Conservation (phyloP, 2,888 invertebrate genomes). For the Stenoptilia bipunctidactyla region DNA sequence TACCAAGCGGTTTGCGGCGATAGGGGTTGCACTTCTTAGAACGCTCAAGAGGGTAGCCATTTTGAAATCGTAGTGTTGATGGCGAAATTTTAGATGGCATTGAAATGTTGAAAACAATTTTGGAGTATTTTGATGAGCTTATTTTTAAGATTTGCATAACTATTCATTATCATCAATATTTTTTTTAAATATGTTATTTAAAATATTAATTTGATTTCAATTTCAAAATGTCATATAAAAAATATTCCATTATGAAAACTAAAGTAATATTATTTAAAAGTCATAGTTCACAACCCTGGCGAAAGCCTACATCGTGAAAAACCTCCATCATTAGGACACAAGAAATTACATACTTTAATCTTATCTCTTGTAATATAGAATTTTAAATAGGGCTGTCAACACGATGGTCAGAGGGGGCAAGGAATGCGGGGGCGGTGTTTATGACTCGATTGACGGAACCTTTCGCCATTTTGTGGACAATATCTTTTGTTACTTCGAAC, state of each 20-base stretch:
- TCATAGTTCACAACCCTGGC: constrained; percentile 40
- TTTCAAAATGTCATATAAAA: too few relatives aligned
- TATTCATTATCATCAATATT: too few relatives aligned
- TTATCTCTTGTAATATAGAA: constrained; percentile 67
- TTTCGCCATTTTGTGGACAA: constrained; percentile 27
- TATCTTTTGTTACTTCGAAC: constrained; percentile 23
- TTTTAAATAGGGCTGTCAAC: constrained; percentile 59
- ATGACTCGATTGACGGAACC: constrained; percentile 37
- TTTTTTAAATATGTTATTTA: too few relatives aligned
- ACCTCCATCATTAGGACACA: constrained; percentile 49
- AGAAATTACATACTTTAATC: constrained; percentile 72
- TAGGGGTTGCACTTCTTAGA: constrained; percentile 51
- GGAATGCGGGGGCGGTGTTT: constrained; percentile 24
- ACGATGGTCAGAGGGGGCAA: constrained; percentile 19
- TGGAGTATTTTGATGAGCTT: too few relatives aligned
- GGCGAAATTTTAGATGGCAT: not conserved
- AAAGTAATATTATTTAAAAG: too few relatives aligned
- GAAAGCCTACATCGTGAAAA: constrained; percentile 37
- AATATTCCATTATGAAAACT: too few relatives aligned
- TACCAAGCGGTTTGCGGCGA: constrained; percentile 40
- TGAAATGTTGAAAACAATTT: too few relatives aligned
- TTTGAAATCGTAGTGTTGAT: constrained; percentile 15
- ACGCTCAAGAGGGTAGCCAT: constrained; percentile 46
- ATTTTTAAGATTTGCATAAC: too few relatives aligned
- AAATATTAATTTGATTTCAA: too few relatives aligned